These are phyloP conservation scores for Gymnocypris eckloni DNA, from an alignment of 2,797 vertebrate species.

Conservation along the genomic window DNA sequence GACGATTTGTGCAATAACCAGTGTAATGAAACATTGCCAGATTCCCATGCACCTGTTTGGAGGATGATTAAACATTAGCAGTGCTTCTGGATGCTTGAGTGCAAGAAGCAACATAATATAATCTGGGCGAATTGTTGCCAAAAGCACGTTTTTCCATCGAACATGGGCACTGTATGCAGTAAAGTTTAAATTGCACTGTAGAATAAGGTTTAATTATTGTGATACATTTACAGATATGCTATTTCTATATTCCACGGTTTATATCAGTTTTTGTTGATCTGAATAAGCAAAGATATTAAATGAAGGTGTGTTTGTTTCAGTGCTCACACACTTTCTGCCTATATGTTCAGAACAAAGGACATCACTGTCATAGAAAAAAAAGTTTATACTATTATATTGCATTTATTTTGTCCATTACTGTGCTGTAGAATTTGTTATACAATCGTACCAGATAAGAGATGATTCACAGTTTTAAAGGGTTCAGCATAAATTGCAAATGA, in stretches of 20 bases:
- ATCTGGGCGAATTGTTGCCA: not conserved
- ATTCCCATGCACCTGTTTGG: not conserved
- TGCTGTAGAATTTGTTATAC: not conserved
- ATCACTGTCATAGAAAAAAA: not conserved
- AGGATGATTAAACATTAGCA: not conserved
- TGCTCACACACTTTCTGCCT: not conserved
- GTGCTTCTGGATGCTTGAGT: not conserved
- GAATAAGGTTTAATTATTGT: constrained; percentile 3
- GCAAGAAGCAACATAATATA: not conserved
- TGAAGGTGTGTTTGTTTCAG: not conserved
- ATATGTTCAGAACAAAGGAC: not conserved
- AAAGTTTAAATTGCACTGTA: constrained; percentile 15
- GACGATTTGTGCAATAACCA: not conserved
- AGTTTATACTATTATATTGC: not conserved
- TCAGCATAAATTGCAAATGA: not conserved
- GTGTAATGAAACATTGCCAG: not conserved
- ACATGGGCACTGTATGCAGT: not conserved
- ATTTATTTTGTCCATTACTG: constrained; percentile 11
- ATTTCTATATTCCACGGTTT: not conserved
- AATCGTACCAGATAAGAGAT: not conserved
- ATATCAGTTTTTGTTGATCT: not conserved
- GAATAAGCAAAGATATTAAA: constrained; percentile 5
- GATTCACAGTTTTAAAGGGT: not conserved
- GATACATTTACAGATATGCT: not conserved
- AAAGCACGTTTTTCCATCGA: not conserved